Base-by-base conservation (phyloP, 2,797 vertebrate species). In the Phoeniculus purpureus region DNA sequence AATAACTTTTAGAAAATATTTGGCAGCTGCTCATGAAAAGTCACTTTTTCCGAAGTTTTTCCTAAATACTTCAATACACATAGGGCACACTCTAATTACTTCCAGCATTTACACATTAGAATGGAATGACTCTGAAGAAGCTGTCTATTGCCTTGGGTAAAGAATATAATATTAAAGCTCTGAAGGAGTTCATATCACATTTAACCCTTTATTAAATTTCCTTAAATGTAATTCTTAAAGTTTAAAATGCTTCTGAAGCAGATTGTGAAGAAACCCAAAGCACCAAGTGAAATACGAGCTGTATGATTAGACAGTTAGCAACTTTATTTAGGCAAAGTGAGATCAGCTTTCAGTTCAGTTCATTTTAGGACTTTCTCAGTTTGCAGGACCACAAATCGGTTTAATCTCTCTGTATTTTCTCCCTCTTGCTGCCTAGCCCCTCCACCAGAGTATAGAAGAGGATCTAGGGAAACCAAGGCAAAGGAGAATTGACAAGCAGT, bases 91-190 rank as follows among this genome's bases (percentile, higher is more conserved):
- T 31, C 55, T 94, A 93, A 95, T 95, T 90, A 74, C 90, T 91
- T 92, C 92, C 81, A 92, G 83, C 85, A 81, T 86, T 93, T 95
- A 74, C 89, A 91, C 83, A 90, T 94, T 93, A 92, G 75, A 95
- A 88, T 90, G 95, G 89, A 93, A 95, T 91, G 61, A 87, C 58
- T 92, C 74, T 85, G 94, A 95, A 92, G 82, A 89, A 93, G 61
- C 61, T 89, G 72, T 51, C 81, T 91, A 51, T 87, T 90, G 89
- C 91, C 89, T 89, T 88, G 91, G 72, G 85, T 91, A 92, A 93
- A 85, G 61, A 40, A 76, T 85, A 85, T 40, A 50, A 67, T 82
- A 85, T 85, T 71, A 72, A 94, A 92, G 90, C 9, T 68, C 58
- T 59, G 54, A 81, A 78, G 50, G 58, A 72, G 60, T 37, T 81